These are phyloP conservation scores for Paramisgurnus dabryanus DNA, from an alignment of 2,113 vertebrate genomes.

Conservation along the genomic window DNA sequence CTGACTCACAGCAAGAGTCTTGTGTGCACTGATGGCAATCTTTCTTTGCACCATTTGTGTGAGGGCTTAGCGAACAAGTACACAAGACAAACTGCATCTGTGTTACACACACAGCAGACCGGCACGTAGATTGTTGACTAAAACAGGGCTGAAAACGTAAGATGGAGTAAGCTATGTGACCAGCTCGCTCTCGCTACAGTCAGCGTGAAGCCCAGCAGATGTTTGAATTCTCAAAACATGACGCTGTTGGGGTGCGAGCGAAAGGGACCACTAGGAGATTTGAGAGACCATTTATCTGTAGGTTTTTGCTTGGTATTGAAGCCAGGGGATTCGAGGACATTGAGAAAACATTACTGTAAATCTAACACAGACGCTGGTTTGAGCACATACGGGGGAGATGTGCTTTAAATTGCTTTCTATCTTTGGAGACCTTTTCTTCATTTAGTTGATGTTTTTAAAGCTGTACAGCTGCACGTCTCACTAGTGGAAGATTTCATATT, in stretches of 20 bases:
- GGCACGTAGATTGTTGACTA: constrained; percentile 38
- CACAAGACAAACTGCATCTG: background rate
- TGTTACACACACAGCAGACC: constrained; percentile 2
- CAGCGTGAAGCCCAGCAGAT: background rate
- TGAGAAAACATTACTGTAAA: constrained; percentile 9
- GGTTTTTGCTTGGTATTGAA: constrained; percentile 4
- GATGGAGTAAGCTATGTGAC: background rate
- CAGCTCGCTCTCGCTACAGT: background rate
- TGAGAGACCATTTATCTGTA: background rate
- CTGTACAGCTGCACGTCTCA: background rate
- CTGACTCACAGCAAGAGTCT: background rate
- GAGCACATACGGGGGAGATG: background rate
- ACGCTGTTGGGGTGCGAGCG: background rate
- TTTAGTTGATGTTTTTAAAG: constrained; percentile 2
- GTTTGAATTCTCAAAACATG: background rate
- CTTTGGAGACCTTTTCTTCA: background rate
- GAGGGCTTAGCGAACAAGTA: background rate
- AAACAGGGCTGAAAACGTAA: constrained; percentile 19
- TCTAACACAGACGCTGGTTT: background rate
- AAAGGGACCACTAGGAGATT: background rate
- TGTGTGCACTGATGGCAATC: background rate
- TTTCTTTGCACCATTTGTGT: constrained; percentile 14
- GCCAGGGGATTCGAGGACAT: background rate
- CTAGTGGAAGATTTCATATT: background rate
- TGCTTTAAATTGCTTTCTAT: background rate